phyloP scores from a whole-genome alignment of 1,140 invertebrate genomes.

The Helicoverpa zea region DNA sequence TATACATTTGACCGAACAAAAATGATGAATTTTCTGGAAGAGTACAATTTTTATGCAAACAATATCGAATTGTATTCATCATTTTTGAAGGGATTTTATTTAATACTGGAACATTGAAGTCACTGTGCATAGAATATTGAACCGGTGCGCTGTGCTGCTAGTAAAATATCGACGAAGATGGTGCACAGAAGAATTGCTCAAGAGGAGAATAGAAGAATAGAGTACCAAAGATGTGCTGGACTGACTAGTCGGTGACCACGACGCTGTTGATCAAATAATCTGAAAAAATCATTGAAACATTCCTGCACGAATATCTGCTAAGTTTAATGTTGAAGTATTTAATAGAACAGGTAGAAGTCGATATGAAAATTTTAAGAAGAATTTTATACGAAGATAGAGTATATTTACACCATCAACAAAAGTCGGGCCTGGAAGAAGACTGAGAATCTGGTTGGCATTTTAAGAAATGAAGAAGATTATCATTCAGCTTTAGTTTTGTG shows the following conservation, averaged over 20 bases:
- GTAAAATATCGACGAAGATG: slow-evolving; percentile 63
- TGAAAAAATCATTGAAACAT: slow-evolving; percentile 47
- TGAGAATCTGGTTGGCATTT: slow-evolving; percentile 38
- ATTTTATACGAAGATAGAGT: background rate
- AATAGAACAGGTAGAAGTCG: background rate
- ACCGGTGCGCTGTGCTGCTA: slow-evolving; percentile 74
- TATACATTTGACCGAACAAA: slow-evolving; percentile 59
- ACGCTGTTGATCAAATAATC: slow-evolving; percentile 49
- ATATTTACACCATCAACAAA: slow-evolving; percentile 21
- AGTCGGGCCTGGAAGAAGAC: background rate
- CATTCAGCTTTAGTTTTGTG: background rate
- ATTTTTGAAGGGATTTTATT: slow-evolving; percentile 62
- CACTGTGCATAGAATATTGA: slow-evolving; percentile 68
- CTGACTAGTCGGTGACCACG: slow-evolving; percentile 47
- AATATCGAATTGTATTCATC: slow-evolving; percentile 57
- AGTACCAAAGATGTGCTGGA: slow-evolving; percentile 70
- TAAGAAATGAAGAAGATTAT: background rate
- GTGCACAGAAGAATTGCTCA: slow-evolving; percentile 71
- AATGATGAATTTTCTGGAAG: slow-evolving; percentile 63
- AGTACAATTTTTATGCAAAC: background rate
- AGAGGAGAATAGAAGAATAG: slow-evolving; percentile 64
- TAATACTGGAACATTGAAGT: slow-evolving; percentile 64
- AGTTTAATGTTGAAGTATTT: slow-evolving; percentile 12
- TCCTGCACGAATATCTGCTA: slow-evolving; percentile 46
- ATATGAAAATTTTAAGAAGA: background rate